Base-by-base conservation (phyloP, 2,113 vertebrate species). In the Mustelus asterias region DNA sequence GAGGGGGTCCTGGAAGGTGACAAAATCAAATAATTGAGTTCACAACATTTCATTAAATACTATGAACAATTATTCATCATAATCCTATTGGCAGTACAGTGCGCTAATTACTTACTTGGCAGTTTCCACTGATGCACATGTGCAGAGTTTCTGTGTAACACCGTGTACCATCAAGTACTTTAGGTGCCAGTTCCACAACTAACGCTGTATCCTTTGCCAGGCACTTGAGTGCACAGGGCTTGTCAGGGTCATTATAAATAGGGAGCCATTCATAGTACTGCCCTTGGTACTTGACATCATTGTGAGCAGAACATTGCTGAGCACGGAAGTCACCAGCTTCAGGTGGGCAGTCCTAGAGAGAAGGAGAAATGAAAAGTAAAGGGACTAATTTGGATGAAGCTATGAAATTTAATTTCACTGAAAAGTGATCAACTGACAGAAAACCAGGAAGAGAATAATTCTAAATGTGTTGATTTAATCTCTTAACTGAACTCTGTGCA, bases 61-160 rank as follows among this genome's bases (percentile, higher is more conserved):
- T 37, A 67, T 24, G 5, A 65, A 60, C n/a, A 44, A 37, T 94
- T 44, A 44, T 41, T 65, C 63, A 69, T 70, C 65, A 69, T 70
- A 41, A 26, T 22, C 8, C 14, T 54, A 41, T 16, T 95, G 70
- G 33, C 11, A 94, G 20, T 26, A 8, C 20, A 70, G 18, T 3
- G 24, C 13, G 2, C 24, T 54, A 41, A 70, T 95, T 96, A 95
- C 98, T 98, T 97, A 99, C 99, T 97, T 99, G 99, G 95, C 99
- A 99, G 92, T 98, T 97, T 70, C 99, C 99, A 65, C 98, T 99
- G 97, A 99, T 99, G 96, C 99, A 99, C 98, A 99, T 99, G 96
- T 99, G 99, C 97, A 99, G 96, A 16, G 99, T 99, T 97, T 99
- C 99, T 0, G 98, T 99, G 96, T 99, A 99, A 97, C 99, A 99